Evolutionary conservation across 2,888 invertebrate species (phyloP).

Genomic region (Danaus chrysippus): DNA sequence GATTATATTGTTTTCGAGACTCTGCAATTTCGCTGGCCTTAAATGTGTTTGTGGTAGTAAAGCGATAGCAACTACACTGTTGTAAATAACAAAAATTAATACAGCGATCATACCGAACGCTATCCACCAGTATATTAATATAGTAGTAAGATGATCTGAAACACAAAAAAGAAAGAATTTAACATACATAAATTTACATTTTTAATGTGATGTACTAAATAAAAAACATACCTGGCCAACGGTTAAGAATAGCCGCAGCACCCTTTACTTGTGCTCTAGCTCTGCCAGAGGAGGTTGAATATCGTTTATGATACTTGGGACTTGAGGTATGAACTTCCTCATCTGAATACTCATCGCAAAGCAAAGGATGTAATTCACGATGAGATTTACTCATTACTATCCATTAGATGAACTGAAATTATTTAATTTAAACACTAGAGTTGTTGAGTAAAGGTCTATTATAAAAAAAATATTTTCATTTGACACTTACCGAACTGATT

Average conservation of each 20-base stretch:
- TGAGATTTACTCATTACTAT: slow-evolving; percentile 59
- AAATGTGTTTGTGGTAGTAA: slow-evolving; percentile 42
- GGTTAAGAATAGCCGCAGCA: slow-evolving; percentile 55
- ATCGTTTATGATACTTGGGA: slow-evolving; percentile 43
- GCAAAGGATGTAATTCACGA: slow-evolving; percentile 59
- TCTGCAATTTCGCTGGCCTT: slow-evolving; percentile 33
- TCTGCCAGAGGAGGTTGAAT: slow-evolving; percentile 43
- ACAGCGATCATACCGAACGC: slow-evolving; percentile 61
- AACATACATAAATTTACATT: slow-evolving; percentile 2
- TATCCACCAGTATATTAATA: slow-evolving; percentile 62
- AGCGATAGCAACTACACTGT: slow-evolving; percentile 51
- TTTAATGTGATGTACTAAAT: not conserved
- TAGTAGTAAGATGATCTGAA: slow-evolving; percentile 65
- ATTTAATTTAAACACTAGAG: too few species aligned
- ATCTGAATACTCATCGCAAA: slow-evolving; percentile 58
- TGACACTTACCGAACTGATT: too few species aligned
- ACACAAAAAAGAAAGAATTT: slow-evolving; percentile 22
- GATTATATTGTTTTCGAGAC: slow-evolving; percentile 24
- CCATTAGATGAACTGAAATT: slow-evolving; percentile 39
- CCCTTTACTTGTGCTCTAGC: slow-evolving; percentile 53
- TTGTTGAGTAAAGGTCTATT: too few species aligned
- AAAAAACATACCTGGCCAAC: slow-evolving; percentile 59
- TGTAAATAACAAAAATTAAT: slow-evolving; percentile 60
- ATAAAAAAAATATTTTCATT: too few species aligned
- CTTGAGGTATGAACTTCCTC: slow-evolving; percentile 47